Conservation (phyloP, 2,888 invertebrate genomes). For the Hofmannophila pseudospretella region DNA sequence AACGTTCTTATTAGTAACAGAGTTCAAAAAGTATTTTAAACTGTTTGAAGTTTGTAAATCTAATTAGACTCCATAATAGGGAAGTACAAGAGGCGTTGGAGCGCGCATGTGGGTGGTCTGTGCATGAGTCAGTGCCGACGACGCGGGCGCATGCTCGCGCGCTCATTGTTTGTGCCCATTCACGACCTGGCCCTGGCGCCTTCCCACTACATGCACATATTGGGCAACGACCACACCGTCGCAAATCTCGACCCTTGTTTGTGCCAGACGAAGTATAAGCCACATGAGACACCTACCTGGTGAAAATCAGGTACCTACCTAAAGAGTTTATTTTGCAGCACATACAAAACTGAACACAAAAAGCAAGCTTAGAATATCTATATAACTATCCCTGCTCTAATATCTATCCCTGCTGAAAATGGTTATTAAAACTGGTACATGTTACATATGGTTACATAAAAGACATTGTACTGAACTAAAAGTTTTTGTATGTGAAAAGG, state of each 20-base stretch:
- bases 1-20: constrained; percentile 6
- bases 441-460: too few species aligned
- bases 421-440: too few species aligned
- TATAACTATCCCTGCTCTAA: too few species aligned
- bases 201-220: constrained; percentile 30
- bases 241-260: constrained; percentile 3
- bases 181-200: constrained; percentile 35
- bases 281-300: too few species aligned
- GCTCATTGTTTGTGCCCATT: constrained; percentile 50
- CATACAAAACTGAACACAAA: too few species aligned
- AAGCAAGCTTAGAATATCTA: too few species aligned
- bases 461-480: too few species aligned
- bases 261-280: too few species aligned
- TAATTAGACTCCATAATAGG: constrained; percentile 16
- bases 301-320: too few species aligned
- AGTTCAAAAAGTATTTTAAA: constrained; percentile 10
- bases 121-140: constrained; percentile 27
- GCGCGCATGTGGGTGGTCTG: constrained; percentile 34
- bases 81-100: constrained; percentile 14
- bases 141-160: constrained; percentile 23
- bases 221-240: constrained; percentile 27
- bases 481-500: too few species aligned
- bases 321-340: too few species aligned
- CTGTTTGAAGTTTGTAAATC: constrained; percentile 5
- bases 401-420: too few species aligned